Evolutionary conservation across 2,888 invertebrate genomes (phyloP).

Genomic region (Cheilosia vernalis): DNA sequence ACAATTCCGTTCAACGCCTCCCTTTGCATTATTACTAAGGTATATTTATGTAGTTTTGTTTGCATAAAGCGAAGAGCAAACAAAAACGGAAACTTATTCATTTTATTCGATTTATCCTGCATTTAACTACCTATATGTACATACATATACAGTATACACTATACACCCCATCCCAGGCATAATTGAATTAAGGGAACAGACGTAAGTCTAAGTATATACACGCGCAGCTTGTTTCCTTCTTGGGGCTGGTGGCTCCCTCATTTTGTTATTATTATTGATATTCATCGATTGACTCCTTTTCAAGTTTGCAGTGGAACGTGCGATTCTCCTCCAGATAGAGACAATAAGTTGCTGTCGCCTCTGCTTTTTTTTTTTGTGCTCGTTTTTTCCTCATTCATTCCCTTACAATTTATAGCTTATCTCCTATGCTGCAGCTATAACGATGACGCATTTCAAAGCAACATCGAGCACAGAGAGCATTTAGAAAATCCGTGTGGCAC

Average conservation of each 20-base stretch:
- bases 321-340: constrained; percentile 41
- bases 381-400: constrained; percentile 2
- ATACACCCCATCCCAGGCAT: background rate
- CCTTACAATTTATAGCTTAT: constrained; percentile 14
- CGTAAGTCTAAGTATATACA: constrained; percentile 25
- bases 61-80: constrained; percentile 12
- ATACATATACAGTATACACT: too few relatives aligned
- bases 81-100: constrained; percentile 43
- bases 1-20: background rate
- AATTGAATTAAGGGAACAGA: constrained; percentile 55
- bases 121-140: too few relatives aligned
- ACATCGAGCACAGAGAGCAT: background rate
- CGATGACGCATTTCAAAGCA: constrained; percentile 42
- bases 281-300: constrained; percentile 63
- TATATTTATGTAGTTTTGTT: constrained; percentile 1
- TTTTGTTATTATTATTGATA: constrained; percentile 18
- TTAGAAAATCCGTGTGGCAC: constrained; percentile 31
- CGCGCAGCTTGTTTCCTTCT: constrained; percentile 25
- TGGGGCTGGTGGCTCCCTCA: background rate
- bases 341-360: constrained; percentile 38
- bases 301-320: constrained; percentile 38
- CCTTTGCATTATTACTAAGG: background rate
- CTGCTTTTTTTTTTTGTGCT: constrained; percentile 7
- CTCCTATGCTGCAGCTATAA: background rate
- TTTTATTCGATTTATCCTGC: constrained; percentile 50